Conservation (phyloP, 2,113 vertebrate genomes). For the Spea bombifrons region DNA sequence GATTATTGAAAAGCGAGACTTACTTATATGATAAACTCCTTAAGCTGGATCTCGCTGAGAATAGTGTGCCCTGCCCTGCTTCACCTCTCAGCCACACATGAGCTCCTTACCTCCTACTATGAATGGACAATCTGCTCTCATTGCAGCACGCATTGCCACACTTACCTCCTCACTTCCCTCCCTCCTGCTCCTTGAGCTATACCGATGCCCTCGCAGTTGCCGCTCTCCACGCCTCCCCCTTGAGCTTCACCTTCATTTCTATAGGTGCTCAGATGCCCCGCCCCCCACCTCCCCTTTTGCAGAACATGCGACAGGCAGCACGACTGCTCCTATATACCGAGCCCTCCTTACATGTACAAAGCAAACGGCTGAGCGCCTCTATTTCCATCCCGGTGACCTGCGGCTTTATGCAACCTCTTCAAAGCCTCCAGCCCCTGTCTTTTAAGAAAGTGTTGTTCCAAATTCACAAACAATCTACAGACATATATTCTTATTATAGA, state of each 20-base stretch:
- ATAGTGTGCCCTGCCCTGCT: neutral
- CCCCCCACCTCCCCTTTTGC: constrained; percentile 7
- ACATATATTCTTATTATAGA: no score
- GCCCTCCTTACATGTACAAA: no score
- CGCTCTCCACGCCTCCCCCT: neutral
- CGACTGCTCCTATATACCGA: neutral
- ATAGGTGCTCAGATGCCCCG: constrained; percentile 13
- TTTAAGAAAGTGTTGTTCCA: no score
- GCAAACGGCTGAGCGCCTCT: neutral
- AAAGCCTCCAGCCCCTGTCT: no score
- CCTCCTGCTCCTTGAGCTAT: neutral
- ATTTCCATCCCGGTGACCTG: neutral
- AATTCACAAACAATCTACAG: no score
- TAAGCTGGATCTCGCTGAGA: constrained; percentile 4
- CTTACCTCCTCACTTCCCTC: neutral
- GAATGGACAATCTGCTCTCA: neutral
- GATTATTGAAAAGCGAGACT: neutral
- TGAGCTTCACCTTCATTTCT: neutral
- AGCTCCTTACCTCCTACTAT: neutral
- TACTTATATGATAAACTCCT: neutral
- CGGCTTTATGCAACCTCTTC: no score
- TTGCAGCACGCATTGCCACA: no score
- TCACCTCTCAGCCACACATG: neutral
- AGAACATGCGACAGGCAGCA: neutral
- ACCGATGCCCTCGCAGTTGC: no score